A percentile compares a stretch with the other conserved stretches of the same genome.
These are phyloP conservation scores for Archivesica marissinica DNA, from an alignment of 1,140 invertebrate genomes.

Conservation along the genomic window DNA sequence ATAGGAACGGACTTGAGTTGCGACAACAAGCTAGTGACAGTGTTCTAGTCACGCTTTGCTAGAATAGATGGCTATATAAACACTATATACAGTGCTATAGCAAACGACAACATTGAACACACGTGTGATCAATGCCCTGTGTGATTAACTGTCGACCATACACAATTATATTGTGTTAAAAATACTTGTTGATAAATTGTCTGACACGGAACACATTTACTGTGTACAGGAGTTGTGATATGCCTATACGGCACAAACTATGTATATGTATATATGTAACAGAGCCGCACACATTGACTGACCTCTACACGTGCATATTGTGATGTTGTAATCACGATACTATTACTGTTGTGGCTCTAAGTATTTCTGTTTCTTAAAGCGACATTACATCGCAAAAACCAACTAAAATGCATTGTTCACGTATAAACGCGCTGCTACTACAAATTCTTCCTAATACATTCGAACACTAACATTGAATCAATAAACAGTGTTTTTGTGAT, in stretches of 20 bases:
- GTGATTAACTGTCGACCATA: neutral
- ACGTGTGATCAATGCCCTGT: neutral
- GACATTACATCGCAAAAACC: no score
- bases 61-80: conserved; percentile 2
- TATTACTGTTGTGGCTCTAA: no score
- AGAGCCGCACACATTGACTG: neutral
- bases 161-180: neutral
- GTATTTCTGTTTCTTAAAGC: no score
- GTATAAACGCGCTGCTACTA: no score
- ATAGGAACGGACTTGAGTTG: neutral
- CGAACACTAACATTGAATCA: no score
- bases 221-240: neutral
- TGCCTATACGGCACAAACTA: neutral
- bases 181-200: neutral
- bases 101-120: conserved; percentile 1
- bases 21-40: conserved; percentile 12
- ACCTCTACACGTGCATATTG: neutral
- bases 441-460: no score
- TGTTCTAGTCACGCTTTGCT: neutral
- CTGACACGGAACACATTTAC: neutral
- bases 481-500: no score
- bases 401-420: no score
- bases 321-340: neutral
- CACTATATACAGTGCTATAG: neutral
- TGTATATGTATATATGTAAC: neutral